Evolutionary conservation across 2,113 vertebrate genomes (phyloP).

Genomic region (Spea bombifrons): DNA sequence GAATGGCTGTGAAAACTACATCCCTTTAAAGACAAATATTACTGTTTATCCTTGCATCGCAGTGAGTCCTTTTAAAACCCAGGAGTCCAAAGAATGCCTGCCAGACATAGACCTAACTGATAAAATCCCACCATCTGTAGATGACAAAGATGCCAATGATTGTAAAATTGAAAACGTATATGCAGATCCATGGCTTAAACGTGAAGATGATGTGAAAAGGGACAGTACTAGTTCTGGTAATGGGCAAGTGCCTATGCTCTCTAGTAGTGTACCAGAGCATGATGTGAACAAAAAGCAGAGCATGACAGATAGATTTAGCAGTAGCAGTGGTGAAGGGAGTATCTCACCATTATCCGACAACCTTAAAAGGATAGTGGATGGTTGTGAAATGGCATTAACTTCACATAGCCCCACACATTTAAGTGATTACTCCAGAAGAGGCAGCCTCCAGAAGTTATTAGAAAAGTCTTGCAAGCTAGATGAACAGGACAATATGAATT

Average conservation of each 20-base stretch:
- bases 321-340: constrained; percentile 68
- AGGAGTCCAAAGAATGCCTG: constrained; percentile 57
- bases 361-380: constrained; percentile 79
- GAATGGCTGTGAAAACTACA: constrained; percentile 66
- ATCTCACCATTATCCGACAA: constrained; percentile 71
- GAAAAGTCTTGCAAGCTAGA: constrained; percentile 72
- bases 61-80: constrained; percentile 72
- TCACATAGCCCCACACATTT: constrained; percentile 65
- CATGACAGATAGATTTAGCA: constrained; percentile 62
- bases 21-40: constrained; percentile 80
- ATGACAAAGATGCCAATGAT: constrained; percentile 61
- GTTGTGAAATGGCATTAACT: constrained; percentile 76
- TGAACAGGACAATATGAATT: constrained; percentile 64
- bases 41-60: constrained; percentile 79
- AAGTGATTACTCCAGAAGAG: constrained; percentile 68
- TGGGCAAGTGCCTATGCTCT: constrained; percentile 49
- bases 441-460: constrained; percentile 77
- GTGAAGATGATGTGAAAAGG: constrained; percentile 67
- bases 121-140: constrained; percentile 51
- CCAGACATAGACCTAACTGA: constrained; percentile 51
- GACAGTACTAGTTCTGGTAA: constrained; percentile 49
- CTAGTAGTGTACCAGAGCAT: constrained; percentile 51
- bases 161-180: constrained; percentile 73
- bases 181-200: constrained; percentile 93
- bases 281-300: constrained; percentile 64